These are phyloP conservation scores for Drosophila baimaii DNA, from an alignment of 1,140 invertebrate genomes.

Conservation along the genomic window DNA sequence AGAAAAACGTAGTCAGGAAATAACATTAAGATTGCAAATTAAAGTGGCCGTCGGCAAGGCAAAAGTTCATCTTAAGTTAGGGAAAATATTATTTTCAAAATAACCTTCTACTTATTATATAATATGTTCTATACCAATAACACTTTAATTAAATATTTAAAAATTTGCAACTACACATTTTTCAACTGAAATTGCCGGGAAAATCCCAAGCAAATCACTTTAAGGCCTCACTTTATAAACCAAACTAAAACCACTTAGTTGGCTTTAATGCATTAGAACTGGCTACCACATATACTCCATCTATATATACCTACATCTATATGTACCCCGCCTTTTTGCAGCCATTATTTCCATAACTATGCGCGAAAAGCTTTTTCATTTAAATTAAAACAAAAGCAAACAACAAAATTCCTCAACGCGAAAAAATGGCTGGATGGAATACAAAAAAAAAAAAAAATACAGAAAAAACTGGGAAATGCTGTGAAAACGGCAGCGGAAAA, in stretches of 20 bases:
- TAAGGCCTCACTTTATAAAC: slow-evolving; percentile 24
- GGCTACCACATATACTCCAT: slow-evolving; percentile 4
- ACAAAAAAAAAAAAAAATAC: slow-evolving; percentile 5
- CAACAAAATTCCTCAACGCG: slow-evolving; percentile 37
- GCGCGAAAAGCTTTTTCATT: slow-evolving; percentile 82
- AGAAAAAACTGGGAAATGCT: slow-evolving; percentile 58
- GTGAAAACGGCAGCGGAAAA: slow-evolving; percentile 74
- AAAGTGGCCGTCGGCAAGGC: neutral
- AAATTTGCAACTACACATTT: neutral
- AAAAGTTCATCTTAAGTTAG: neutral
- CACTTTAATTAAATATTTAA: neutral
- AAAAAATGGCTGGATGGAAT: slow-evolving; percentile 18
- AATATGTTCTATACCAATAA: too few relatives aligned
- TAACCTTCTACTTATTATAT: too few relatives aligned
- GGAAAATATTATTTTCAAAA: neutral
- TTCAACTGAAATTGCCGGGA: neutral
- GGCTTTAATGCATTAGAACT: slow-evolving; percentile 52
- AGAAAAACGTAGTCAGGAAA: neutral
- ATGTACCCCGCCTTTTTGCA: slow-evolving; percentile 5
- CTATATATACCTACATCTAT: neutral
- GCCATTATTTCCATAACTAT: slow-evolving; percentile 80
- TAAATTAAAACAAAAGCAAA: slow-evolving; percentile 64
- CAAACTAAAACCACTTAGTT: slow-evolving; percentile 42
- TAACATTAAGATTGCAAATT: neutral
- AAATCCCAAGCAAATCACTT: slow-evolving; percentile 21